Percentiles rank a stretch among this genome's conserved stretches.
Conservation (phyloP, 2,888 invertebrate genomes). For the Orchesella flavescens region DNA sequence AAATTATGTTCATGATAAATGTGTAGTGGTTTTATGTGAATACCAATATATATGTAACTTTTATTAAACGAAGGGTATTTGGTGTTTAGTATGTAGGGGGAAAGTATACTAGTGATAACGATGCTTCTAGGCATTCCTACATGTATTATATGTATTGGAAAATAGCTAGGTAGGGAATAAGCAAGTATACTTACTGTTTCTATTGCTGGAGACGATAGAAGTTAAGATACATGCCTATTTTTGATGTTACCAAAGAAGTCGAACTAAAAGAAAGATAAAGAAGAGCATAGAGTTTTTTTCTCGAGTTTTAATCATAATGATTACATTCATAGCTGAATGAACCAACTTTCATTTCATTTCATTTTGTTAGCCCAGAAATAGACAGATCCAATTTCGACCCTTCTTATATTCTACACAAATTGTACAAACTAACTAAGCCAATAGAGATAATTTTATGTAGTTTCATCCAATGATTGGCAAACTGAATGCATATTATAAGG, state of each 20-base stretch:
- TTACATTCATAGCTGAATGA: constrained; percentile 51
- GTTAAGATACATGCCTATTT: too few species aligned
- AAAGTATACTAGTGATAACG: background rate
- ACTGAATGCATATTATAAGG: background rate
- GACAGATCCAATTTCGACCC: constrained; percentile 1
- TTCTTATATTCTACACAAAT: background rate
- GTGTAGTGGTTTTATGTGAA: constrained; percentile 20
- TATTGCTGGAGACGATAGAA: background rate
- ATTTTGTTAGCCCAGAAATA: constrained; percentile 23
- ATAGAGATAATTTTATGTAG: too few species aligned
- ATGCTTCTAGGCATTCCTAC: background rate
- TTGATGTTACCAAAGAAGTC: constrained; percentile 20
- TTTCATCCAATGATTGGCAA: too few species aligned
- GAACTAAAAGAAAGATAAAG: constrained; percentile 28
- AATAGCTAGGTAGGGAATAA: background rate
- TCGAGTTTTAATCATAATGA: constrained; percentile 57
- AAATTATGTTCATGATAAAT: constrained; percentile 63
- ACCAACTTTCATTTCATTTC: constrained; percentile 12
- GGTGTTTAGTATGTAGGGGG: background rate
- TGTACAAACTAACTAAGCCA: too few species aligned
- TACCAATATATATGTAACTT: background rate
- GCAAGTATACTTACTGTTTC: background rate
- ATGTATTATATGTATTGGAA: too few species aligned
- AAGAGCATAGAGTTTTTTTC: constrained; percentile 16
- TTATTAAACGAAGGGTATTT: too few species aligned